Evolutionary conservation across 2,113 vertebrate species (phyloP), one percentile per base, ranked within the genome.

Genomic region (Thalassoma bifasciatum): DNA sequence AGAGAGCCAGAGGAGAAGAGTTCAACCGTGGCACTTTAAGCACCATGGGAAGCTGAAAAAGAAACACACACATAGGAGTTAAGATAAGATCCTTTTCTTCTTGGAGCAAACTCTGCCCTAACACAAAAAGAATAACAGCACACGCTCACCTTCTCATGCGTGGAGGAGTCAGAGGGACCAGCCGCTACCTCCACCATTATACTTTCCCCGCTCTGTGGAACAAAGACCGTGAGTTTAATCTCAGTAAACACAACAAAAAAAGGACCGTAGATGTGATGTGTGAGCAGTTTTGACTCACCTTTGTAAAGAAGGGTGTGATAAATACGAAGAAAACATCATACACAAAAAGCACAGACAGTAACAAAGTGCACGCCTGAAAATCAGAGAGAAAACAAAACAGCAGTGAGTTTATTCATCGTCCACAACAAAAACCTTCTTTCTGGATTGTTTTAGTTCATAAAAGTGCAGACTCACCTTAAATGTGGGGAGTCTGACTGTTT

Each of bases 261-360:
- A 0, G 23, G 23, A 57, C 30, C 0, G 19, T 5, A 36, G 10
- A 66, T 36, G 1, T 23, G 1, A 9, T 2, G 19, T 36, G 8
- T 19, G 13, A 8, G 0, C 9, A 2, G 37, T 22, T 5, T 50
- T 0, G 0, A 62, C 93, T 2, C 88, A 99, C 98, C 95, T 94
- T 95, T 60, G 97, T 99, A 37, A 99, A 86, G 81, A 94, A 96
- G 11, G 98, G 97, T 0, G 97, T 98, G 66, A 99, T 93, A 87
- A 99, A 99, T 66, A 99, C 97, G 5, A 99, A 99, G 93, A 99
- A 99, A 34, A 99, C 93, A 16, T 99, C 97, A 0, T 99, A 99
- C 51, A 98, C 81, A 66, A 99, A 98, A 23, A 99, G 95, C 78
- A 97, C 95, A 6, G 94, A 72, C 75, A 99, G 93, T 11, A 99